phyloP scores from a whole-genome alignment of 2,113 vertebrate species.

The Mormoops blainvillei region DNA sequence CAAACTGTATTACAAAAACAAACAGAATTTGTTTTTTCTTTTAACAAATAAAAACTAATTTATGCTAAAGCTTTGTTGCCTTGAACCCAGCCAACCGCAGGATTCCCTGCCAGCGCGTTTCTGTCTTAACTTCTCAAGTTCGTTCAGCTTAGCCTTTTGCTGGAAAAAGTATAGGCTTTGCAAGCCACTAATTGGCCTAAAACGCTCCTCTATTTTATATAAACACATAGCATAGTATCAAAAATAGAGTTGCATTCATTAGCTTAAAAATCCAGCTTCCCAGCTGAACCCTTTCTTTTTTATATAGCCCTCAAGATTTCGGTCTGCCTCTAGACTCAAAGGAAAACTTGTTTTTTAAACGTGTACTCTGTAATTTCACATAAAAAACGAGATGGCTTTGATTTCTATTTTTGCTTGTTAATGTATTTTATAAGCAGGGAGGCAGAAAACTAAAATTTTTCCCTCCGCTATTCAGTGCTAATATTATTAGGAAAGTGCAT shows the following conservation, averaged over 20 bases:
- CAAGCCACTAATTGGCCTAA: constrained; percentile 73
- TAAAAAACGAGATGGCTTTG: constrained; percentile 29
- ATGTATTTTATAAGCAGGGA: constrained; percentile 19
- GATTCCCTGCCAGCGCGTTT: constrained; percentile 47
- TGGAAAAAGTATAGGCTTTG: constrained; percentile 64
- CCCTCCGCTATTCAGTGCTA: neutral
- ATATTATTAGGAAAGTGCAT: neutral
- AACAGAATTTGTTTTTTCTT: constrained; percentile 62
- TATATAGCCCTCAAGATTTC: constrained; percentile 38
- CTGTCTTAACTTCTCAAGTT: constrained; percentile 45
- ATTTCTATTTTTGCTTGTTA: constrained; percentile 54
- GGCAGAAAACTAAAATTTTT: neutral
- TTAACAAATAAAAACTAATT: constrained; percentile 63
- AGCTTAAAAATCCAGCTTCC: constrained; percentile 44
- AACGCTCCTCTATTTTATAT: constrained; percentile 64
- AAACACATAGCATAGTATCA: constrained; percentile 64
- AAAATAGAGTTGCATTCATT: constrained; percentile 71
- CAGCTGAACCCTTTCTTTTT: constrained; percentile 47
- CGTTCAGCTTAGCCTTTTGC: constrained; percentile 57
- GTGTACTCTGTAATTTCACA: constrained; percentile 50
- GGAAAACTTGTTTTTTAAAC: constrained; percentile 39
- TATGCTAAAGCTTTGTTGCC: constrained; percentile 69
- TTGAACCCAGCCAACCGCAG: neutral
- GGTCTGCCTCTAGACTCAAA: neutral
- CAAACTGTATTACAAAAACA: constrained; percentile 68